Conservation (phyloP, 2,113 vertebrate species). For the Beaufortia kweichowensis region DNA sequence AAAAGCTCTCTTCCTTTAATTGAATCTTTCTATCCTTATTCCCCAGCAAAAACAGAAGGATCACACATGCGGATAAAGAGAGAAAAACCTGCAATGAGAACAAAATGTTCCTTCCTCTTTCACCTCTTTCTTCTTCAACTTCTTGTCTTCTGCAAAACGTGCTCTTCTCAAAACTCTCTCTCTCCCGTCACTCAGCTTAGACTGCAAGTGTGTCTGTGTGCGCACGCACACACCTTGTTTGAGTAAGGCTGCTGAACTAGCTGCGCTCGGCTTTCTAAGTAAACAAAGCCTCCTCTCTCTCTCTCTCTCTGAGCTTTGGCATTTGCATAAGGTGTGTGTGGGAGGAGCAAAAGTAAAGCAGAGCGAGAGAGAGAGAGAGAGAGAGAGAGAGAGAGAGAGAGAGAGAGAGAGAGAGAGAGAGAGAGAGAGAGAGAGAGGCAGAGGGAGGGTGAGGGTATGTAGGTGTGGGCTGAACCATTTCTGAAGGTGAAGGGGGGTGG, state of each 20-base stretch:
- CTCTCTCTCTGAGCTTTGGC: constrained; percentile 59
- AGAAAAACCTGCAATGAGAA: constrained; percentile 51
- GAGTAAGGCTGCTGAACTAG: constrained; percentile 61
- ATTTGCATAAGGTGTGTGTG: constrained; percentile 82
- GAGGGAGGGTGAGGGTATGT: constrained; percentile 55
- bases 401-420: constrained; percentile 49
- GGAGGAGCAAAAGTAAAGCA: constrained; percentile 65
- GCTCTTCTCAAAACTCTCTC: constrained; percentile 48
- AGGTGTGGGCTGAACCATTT: constrained; percentile 71
- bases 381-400: constrained; percentile 31
- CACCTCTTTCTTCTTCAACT: constrained; percentile 52
- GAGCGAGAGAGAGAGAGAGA: constrained; percentile 41
- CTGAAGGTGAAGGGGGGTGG: constrained; percentile 66
- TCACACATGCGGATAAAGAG: background rate
- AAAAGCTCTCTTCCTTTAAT: constrained; percentile 29
- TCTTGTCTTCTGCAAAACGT: constrained; percentile 48
- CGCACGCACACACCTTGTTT: constrained; percentile 54
- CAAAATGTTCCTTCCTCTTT: constrained; percentile 58
- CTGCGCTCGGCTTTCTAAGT: constrained; percentile 68
- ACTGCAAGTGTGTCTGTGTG: constrained; percentile 29
- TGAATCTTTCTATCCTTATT: constrained; percentile 53
- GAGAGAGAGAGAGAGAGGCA: constrained; percentile 26
- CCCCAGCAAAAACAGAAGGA: constrained; percentile 54
- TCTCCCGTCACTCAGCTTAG: constrained; percentile 30
- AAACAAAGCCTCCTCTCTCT: constrained; percentile 72